Conservation (phyloP, 2,113 vertebrate species). For the Pogona vitticeps region DNA sequence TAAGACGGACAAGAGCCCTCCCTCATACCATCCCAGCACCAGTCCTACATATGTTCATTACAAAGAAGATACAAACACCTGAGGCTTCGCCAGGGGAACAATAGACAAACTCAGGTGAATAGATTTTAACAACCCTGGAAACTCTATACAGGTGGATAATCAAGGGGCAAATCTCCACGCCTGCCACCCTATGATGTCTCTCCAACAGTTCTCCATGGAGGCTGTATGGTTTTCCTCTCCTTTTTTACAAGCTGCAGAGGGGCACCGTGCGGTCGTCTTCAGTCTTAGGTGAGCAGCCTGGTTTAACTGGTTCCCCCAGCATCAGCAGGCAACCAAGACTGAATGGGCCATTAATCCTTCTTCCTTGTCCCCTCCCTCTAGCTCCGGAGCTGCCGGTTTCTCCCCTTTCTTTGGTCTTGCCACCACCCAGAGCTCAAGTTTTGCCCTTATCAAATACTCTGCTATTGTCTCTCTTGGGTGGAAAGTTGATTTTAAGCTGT, state of each 20-base stretch:
- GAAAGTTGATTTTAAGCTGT: slow-evolving; percentile 15
- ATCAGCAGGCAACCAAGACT: not conserved
- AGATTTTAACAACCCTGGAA: not conserved
- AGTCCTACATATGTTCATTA: not conserved
- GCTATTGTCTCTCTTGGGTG: slow-evolving; percentile 20
- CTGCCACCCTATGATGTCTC: not conserved
- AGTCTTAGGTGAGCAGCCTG: not conserved
- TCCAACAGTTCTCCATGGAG: not conserved
- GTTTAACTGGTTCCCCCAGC: slow-evolving; percentile 16
- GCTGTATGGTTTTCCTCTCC: not conserved
- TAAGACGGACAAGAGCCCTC: too few species aligned
- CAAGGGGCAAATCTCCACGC: not conserved
- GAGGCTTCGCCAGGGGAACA: too few species aligned
- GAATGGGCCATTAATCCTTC: slow-evolving; percentile 12
- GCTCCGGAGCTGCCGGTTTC: not conserved
- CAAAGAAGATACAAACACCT: not conserved
- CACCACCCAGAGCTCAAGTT: slow-evolving; percentile 15
- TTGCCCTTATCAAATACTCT: slow-evolving; percentile 19
- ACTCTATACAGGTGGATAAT: not conserved
- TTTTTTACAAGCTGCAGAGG: not conserved
- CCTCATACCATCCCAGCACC: too few species aligned
- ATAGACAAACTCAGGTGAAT: not conserved
- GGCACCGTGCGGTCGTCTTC: not conserved
- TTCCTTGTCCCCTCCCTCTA: not conserved
- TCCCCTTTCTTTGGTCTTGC: not conserved